These are phyloP conservation scores for Chaetogeoica ovagalla DNA, from an alignment of 2,888 invertebrate genomes.

Conservation along the genomic window DNA sequence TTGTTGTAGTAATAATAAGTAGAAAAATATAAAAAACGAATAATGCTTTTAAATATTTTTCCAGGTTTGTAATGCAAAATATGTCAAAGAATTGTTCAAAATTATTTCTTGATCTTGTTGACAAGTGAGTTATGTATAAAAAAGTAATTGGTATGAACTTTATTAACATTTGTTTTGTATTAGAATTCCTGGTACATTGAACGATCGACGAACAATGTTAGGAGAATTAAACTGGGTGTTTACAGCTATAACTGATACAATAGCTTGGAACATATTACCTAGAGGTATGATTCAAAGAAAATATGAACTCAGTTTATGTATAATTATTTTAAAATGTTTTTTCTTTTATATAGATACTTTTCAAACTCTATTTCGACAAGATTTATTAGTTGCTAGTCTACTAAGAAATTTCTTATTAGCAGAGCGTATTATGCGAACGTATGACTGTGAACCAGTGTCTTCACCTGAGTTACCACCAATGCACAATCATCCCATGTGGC, in stretches of 20 bases:
- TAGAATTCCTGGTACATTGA: conserved; percentile 92
- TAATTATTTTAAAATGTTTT: neutral
- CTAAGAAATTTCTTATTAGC: conserved; percentile 97
- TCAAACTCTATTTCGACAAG: conserved; percentile 95
- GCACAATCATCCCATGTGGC: conserved; percentile 89
- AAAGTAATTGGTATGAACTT: conserved; percentile 16
- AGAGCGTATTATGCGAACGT: conserved; percentile 91
- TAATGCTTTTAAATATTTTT: conserved; percentile 36
- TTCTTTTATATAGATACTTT: conserved; percentile 72
- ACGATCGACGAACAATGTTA: conserved; percentile 93
- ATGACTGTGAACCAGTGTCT: conserved; percentile 96
- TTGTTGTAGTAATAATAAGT: neutral
- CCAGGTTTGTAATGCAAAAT: conserved; percentile 80
- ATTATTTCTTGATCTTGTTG: conserved; percentile 82
- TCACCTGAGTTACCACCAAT: conserved; percentile 89
- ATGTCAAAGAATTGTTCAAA: conserved; percentile 79
- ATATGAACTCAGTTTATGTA: neutral
- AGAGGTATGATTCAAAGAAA: conserved; percentile 65
- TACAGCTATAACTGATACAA: conserved; percentile 99
- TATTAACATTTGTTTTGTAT: conserved; percentile 45
- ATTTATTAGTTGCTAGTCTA: conserved; percentile 94
- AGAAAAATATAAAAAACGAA: neutral
- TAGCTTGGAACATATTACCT: conserved; percentile 97
- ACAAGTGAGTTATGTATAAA: conserved; percentile 69
- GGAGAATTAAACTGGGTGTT: conserved; percentile 99